Evolutionary conservation across 1,140 invertebrate species (phyloP).

Genomic region (Drosophila sucinea): DNA sequence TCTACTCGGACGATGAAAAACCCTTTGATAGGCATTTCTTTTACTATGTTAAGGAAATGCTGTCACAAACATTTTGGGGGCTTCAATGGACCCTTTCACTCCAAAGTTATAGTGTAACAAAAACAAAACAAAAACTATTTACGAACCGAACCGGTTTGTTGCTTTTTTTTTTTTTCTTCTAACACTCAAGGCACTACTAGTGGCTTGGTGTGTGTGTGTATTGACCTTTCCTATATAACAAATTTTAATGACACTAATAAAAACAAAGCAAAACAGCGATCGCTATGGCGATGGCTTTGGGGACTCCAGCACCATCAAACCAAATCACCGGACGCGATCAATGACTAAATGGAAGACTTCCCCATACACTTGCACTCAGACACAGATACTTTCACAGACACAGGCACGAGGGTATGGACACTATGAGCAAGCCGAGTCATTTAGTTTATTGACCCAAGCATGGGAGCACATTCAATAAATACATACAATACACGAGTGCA

Average conservation of each 20-base stretch:
- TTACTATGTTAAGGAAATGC: no score
- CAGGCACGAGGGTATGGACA: not conserved
- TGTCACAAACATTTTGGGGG: not conserved
- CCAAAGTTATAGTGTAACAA: not conserved
- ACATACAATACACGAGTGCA: conserved; percentile 19
- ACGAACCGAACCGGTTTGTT: conserved; percentile 54
- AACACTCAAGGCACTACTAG: conserved; percentile 25
- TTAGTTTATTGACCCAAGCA: conserved; percentile 72
- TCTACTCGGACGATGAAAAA: no score
- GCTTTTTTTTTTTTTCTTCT: conserved; percentile 10
- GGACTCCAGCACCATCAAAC: conserved; percentile 19
- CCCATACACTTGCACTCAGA: conserved; percentile 24
- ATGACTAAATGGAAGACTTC: conserved; percentile 55
- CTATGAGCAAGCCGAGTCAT: conserved; percentile 34
- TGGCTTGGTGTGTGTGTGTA: conserved; percentile 37
- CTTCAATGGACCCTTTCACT: not conserved
- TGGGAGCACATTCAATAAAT: conserved; percentile 48
- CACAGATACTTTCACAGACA: conserved; percentile 10
- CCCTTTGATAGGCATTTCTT: no score
- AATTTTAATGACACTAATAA: conserved; percentile 73
- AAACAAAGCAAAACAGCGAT: conserved; percentile 47
- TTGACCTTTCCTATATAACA: conserved; percentile 69
- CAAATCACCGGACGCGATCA: conserved; percentile 69
- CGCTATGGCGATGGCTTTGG: conserved; percentile 18
- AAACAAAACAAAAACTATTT: conserved; percentile 24